Evolutionary conservation across 2,888 invertebrate species (phyloP).

Genomic region (Athrips mouffetella): DNA sequence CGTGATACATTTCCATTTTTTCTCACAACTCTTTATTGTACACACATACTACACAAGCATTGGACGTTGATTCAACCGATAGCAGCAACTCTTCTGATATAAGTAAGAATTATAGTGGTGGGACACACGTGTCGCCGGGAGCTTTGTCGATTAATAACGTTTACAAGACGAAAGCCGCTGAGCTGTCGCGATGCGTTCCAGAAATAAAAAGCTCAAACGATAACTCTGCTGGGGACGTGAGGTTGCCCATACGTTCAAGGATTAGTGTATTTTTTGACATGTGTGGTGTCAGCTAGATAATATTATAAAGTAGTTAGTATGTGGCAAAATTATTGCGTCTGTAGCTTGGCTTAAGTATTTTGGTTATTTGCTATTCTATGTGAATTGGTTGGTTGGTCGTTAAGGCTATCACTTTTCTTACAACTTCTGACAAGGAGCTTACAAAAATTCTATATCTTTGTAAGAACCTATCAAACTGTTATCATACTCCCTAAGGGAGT

Average conservation of each 20-base stretch:
- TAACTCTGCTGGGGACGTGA: conserved; percentile 69
- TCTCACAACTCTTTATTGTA: not conserved
- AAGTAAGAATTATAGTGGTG: conserved; percentile 28
- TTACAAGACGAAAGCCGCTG: conserved; percentile 75
- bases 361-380: too few relatives aligned
- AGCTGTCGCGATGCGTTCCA: conserved; percentile 69
- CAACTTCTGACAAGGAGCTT: too few relatives aligned
- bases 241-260: conserved; percentile 34
- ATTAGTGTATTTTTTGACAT: conserved; percentile 7
- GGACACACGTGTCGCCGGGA: conserved; percentile 58
- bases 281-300: too few relatives aligned
- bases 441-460: too few relatives aligned
- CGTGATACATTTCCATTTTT: conserved; percentile 28
- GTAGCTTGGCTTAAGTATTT: too few relatives aligned
- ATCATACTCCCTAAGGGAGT: too few relatives aligned
- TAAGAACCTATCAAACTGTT: too few relatives aligned
- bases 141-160: conserved; percentile 74
- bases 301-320: too few relatives aligned
- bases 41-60: conserved; percentile 15
- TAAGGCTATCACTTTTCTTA: too few relatives aligned
- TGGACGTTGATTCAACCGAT: conserved; percentile 31
- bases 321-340: too few relatives aligned
- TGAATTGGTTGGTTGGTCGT: too few relatives aligned
- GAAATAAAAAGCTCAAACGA: conserved; percentile 71
- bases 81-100: not conserved